A percentile compares a stretch with the other conserved stretches of the same genome.
Conservation (phyloP, 2,797 vertebrate genomes). For the Crenichthys baileyi region DNA sequence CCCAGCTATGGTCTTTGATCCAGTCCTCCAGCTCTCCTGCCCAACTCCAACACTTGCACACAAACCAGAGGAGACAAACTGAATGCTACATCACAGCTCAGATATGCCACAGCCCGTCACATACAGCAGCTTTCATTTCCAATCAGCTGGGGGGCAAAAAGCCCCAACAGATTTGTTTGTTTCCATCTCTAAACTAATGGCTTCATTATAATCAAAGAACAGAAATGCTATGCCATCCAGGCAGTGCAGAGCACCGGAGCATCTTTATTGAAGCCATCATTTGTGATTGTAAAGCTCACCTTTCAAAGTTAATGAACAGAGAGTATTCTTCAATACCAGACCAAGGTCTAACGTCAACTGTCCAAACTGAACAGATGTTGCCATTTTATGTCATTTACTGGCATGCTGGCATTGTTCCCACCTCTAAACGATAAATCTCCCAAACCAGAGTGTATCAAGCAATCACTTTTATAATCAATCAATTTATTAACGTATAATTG, state of each 20-base stretch:
- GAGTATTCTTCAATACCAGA: constrained; percentile 35
- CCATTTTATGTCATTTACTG: constrained; percentile 47
- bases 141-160: constrained; percentile 38
- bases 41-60: constrained; percentile 65
- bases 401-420: not conserved
- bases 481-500: not conserved
- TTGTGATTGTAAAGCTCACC: constrained; percentile 33
- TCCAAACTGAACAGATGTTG: constrained; percentile 38
- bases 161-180: constrained; percentile 44
- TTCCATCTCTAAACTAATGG: constrained; percentile 24
- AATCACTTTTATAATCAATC: constrained; percentile 1
- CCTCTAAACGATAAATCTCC: not conserved
- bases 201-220: constrained; percentile 54
- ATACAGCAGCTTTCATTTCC: constrained; percentile 26
- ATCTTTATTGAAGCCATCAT: constrained; percentile 34
- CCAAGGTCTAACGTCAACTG: constrained; percentile 5
- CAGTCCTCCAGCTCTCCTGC: constrained; percentile 42
- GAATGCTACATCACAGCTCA: constrained; percentile 23
- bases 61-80: constrained; percentile 23
- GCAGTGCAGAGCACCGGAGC: constrained; percentile 6
- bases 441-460: not conserved
- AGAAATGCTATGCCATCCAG: constrained; percentile 13
- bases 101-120: constrained; percentile 33
- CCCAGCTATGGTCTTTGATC: constrained; percentile 70
- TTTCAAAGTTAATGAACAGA: constrained; percentile 60